Percentiles rank a stretch among this genome's conserved stretches.
These are phyloP conservation scores for Arctocebus calabarensis DNA, from an alignment of 2,797 vertebrate genomes.

Conservation along the genomic window DNA sequence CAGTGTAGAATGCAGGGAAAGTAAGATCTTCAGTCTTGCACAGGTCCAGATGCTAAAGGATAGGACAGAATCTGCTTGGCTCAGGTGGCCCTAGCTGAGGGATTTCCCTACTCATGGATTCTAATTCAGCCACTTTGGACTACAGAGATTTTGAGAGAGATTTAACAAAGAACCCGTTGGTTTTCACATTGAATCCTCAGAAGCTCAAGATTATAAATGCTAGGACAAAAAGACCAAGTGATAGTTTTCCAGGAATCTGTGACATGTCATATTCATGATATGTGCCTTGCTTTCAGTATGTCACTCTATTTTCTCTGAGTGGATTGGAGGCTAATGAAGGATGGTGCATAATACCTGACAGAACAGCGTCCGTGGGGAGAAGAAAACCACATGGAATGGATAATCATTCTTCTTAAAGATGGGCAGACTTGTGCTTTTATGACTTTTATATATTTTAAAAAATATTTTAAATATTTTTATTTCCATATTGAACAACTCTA, in stretches of 20 bases:
- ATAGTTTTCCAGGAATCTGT: not conserved
- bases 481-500: constrained; percentile 69
- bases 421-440: constrained; percentile 52
- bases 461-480: constrained; percentile 58
- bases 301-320: constrained; percentile 66
- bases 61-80: not conserved
- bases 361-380: constrained; percentile 73
- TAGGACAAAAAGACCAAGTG: not conserved
- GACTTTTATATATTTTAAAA: not conserved
- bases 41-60: not conserved
- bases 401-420: constrained; percentile 71
- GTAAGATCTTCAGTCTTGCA: not conserved
- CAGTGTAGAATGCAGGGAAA: not conserved
- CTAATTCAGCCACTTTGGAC: not conserved
- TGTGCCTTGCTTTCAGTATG: constrained; percentile 41
- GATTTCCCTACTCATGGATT: not conserved
- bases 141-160: not conserved
- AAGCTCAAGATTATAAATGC: not conserved
- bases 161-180: not conserved
- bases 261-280: not conserved
- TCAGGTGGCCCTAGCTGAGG: not conserved
- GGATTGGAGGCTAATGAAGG: constrained; percentile 53
- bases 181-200: not conserved
- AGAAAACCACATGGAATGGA: not conserved
- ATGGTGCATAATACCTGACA: constrained; percentile 60